Percentiles rank a stretch among this genome's conserved stretches.
Evolutionary conservation across 30 jellyfish, hydroid and myxozoan species (phyloP).

Genomic region (Aurelia sp.): DNA sequence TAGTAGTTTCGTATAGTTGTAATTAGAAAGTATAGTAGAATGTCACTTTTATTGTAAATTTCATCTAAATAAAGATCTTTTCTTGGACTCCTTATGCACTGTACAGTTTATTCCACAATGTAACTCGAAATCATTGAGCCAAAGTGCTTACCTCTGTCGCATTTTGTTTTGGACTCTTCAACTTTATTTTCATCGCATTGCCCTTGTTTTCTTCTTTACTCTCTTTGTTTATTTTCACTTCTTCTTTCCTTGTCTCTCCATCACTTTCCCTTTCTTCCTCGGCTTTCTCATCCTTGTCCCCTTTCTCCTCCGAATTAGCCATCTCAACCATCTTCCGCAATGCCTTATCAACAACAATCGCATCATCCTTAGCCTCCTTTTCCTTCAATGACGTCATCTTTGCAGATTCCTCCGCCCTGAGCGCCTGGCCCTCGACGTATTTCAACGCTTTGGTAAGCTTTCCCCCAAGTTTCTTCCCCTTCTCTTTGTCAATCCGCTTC

Average conservation of each 20-base stretch:
- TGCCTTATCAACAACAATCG: slow-evolving; percentile 52
- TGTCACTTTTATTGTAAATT: too few species aligned
- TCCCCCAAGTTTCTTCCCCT: slow-evolving; percentile 3
- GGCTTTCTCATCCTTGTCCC: neutral
- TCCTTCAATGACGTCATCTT: slow-evolving; percentile 48
- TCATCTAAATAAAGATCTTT: too few species aligned
- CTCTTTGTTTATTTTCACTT: neutral
- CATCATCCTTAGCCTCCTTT: slow-evolving; percentile 55
- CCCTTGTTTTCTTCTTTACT: slow-evolving; percentile 1
- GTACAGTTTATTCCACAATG: too few species aligned
- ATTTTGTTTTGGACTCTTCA: neutral
- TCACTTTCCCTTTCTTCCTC: neutral
- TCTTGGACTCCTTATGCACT: too few species aligned
- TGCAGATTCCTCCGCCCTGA: slow-evolving; percentile 75
- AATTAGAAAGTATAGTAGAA: too few species aligned
- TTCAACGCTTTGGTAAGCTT: slow-evolving; percentile 48
- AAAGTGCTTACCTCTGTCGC: too few species aligned
- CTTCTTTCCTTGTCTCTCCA: neutral
- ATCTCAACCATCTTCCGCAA: slow-evolving; percentile 47
- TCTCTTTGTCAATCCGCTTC: slow-evolving; percentile 25
- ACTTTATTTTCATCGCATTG: neutral
- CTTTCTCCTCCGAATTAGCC: slow-evolving; percentile 7
- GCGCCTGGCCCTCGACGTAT: slow-evolving; percentile 52
- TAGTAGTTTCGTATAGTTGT: too few species aligned
- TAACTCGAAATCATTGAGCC: too few species aligned